Evolutionary conservation across 2,797 vertebrate species (phyloP), one percentile per base, ranked within the genome.

Genomic region (Pipistrellus nathusii): DNA sequence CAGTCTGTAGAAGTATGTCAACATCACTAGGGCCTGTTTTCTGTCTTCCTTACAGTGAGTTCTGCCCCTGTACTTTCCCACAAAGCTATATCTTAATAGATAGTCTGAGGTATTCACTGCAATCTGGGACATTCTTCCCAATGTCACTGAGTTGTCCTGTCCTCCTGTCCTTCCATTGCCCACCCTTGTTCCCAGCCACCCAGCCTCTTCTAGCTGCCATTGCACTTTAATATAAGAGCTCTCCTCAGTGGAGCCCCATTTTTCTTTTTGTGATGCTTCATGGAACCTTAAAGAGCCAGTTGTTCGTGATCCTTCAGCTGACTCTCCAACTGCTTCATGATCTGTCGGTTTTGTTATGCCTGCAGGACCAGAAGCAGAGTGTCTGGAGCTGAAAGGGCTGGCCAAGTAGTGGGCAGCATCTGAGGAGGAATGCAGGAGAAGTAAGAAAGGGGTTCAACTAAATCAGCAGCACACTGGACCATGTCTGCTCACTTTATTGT

Each of bases 211-310:
- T 13, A 4, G 32, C 48, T 44, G 55, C 35, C 59, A 41, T 51
- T 59, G 64, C 8, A 21, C 57, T 78, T 38, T 85, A 32, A 77
- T n/a, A 41, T 11, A 11, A 48, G 27, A 72, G 30, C 32, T 55
- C 53, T 84, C 38, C 6, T 85, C 41, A 32, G 12, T 5, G 32
- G n/a, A 57, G 8, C 46, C 53, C 5, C 5, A 5, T 32, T 71
- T 77, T 78, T 64, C 51, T 90, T 78, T 51, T 38, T 48, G 53
- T 0, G 1, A 8, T 35, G 44, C 84, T 80, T 93, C 80, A 88
- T 71, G 84, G 85, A 91, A 73, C 41, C 53, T 38, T 78, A 91
- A 92, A 90, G 86, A 94, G 46, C 27, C 15, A 20, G 90, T 41
- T 71, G 76, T 59, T 69, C 38, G 55, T 32, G 62, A 23, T 57